Percentiles rank a stretch among this genome's conserved stretches.
These are phyloP conservation scores for Tyto alba DNA, from an alignment of 2,113 vertebrate species.

Conservation along the genomic window DNA sequence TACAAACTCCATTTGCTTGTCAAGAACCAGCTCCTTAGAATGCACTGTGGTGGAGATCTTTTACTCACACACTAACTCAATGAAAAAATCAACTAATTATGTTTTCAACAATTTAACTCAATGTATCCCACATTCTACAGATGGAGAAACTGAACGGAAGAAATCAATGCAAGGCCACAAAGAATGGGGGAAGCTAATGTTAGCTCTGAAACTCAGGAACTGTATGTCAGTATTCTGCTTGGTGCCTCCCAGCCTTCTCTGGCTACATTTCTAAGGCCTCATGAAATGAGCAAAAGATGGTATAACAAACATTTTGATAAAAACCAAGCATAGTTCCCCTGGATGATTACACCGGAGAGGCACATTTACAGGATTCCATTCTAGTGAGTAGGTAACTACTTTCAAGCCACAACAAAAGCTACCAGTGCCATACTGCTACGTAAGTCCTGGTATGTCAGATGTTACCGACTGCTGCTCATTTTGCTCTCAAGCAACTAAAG, in stretches of 20 bases:
- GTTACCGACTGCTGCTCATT: not conserved
- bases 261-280: no score
- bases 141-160: not conserved
- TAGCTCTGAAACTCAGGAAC: not conserved
- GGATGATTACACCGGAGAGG: not conserved
- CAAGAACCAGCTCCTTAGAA: not conserved
- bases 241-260: not conserved
- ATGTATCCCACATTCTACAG: not conserved
- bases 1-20: not conserved
- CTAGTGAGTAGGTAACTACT: not conserved
- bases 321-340: not conserved
- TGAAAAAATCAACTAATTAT: not conserved
- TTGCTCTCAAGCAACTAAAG: not conserved
- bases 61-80: not conserved
- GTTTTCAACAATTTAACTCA: not conserved
- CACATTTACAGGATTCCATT: not conserved
- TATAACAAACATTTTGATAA: not conserved
- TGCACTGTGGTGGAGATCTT: fast-evolving
- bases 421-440: not conserved
- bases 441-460: not conserved
- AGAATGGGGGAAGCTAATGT: not conserved
- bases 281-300: no score
- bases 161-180: not conserved
- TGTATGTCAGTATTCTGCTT: not conserved
- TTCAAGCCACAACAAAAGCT: not conserved